Evolutionary conservation across 2,797 vertebrate genomes (phyloP), one percentile per base, ranked within the genome.

Genomic region (Bradypodion pumilum): DNA sequence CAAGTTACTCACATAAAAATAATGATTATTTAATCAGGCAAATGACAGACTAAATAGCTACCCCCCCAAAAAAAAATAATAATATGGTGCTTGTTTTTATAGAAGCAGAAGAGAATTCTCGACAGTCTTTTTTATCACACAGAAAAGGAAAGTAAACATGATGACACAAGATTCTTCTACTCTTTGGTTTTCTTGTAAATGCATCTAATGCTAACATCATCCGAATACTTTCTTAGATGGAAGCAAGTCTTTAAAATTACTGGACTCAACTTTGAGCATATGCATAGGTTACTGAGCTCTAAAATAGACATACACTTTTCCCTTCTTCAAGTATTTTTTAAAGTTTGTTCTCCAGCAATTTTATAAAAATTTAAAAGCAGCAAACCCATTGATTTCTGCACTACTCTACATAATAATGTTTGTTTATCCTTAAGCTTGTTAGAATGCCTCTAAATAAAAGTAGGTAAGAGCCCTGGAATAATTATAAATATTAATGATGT

Each of bases 401-500:
- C 2, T 82, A 77, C 74, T 85, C 83, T 49, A 60, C 72, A 37
- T n/a, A 44, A 85, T 81, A 7, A 0, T 40, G 37, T 82, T 62
- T 85, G 88, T 80, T 87, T 84, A 5, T 15, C 27, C 66, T 0
- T 0, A 74, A 66, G 19, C 37, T 89, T 77, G 25, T 80, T 81
- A 75, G 44, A 25, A 35, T 79, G 86, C 56, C 74, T 82, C 77
- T 60, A 42, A 52, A 44, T 70, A 74, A 77, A 87, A 80, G 42
- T 72, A 82, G 56, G n/a, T n/a, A n/a, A n/a, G n/a, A n/a, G n/a
- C n/a, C n/a, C n/a, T 44, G 76, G 13, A 78, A 77, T 80, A 81
- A 65, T 86, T 42, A 44, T 82, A 19, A 74, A 35, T 10, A 88
- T 80, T 59, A 86, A 85, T 87, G 87, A 80, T 35, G 78, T 70